These are phyloP conservation scores for Hemithea aestivaria DNA, from an alignment of 2,888 invertebrate species.

Conservation along the genomic window DNA sequence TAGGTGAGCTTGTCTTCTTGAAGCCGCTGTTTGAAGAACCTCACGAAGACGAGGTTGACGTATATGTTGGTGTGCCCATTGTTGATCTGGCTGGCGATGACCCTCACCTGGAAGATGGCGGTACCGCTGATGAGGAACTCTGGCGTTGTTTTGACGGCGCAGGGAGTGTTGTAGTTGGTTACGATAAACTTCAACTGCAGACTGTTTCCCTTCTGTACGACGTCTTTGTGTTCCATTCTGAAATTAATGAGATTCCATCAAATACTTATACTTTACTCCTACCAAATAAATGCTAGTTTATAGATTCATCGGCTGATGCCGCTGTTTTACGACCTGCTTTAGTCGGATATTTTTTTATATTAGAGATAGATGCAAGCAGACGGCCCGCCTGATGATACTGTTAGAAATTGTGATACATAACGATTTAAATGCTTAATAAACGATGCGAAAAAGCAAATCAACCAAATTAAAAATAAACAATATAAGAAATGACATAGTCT, in stretches of 20 bases:
- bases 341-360: too few relatives aligned
- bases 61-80: slow-evolving; percentile 36
- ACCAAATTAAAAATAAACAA: too few relatives aligned
- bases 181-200: slow-evolving; percentile 33
- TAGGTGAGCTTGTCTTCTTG: slow-evolving; percentile 39
- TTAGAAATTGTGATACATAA: too few relatives aligned
- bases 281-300: too few relatives aligned
- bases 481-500: too few relatives aligned
- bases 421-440: too few relatives aligned
- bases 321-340: too few relatives aligned
- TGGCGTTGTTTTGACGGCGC: slow-evolving; percentile 31
- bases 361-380: too few relatives aligned
- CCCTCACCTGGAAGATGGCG: slow-evolving; percentile 36
- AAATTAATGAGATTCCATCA: slow-evolving; percentile 6
- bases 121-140: slow-evolving; percentile 37
- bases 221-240: slow-evolving; percentile 38
- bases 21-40: slow-evolving; percentile 32
- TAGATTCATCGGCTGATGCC: too few relatives aligned
- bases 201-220: slow-evolving; percentile 38
- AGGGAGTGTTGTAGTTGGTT: slow-evolving; percentile 38
- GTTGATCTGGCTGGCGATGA: slow-evolving; percentile 36
- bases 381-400: too few relatives aligned
- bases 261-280: too few relatives aligned
- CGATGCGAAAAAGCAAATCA: too few relatives aligned
- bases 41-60: slow-evolving; percentile 40